These are phyloP conservation scores for Etia nguti DNA, from an alignment of 2,113 vertebrate genomes.

Conservation along the genomic window DNA sequence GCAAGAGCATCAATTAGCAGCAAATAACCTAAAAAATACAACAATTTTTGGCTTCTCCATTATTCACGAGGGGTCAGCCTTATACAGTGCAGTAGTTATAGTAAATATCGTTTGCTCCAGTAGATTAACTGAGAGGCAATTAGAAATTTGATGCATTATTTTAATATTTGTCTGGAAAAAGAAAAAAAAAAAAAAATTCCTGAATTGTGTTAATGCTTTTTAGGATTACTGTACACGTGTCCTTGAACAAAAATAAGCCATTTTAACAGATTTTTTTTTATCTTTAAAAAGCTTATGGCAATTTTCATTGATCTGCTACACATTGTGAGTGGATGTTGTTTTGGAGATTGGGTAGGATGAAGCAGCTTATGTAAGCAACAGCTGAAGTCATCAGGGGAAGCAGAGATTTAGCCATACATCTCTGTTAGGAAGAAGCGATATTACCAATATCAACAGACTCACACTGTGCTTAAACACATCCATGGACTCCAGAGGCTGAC, in stretches of 20 bases:
- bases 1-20: not conserved
- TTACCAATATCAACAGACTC: conserved; percentile 51
- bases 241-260: not conserved
- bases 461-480: conserved; percentile 27
- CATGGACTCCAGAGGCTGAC: conserved; percentile 15
- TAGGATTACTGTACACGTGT: not conserved
- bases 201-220: not conserved
- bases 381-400: conserved; percentile 38
- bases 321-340: conserved; percentile 36
- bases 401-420: conserved; percentile 21
- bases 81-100: not conserved
- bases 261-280: not conserved
- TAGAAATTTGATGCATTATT: not conserved
- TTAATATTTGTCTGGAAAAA: not conserved
- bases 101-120: not conserved
- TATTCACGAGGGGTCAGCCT: not conserved
- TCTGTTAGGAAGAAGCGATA: conserved; percentile 30
- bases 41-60: not conserved
- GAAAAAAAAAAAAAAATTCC: not conserved
- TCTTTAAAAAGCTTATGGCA: conserved; percentile 25
- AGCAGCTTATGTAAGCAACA: conserved; percentile 48
- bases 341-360: conserved; percentile 51
- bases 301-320: conserved; percentile 31
- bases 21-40: not conserved
- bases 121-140: not conserved